Evolutionary conservation across 2,113 vertebrate species (phyloP).

Genomic region (Oreotrochilus melanogaster): DNA sequence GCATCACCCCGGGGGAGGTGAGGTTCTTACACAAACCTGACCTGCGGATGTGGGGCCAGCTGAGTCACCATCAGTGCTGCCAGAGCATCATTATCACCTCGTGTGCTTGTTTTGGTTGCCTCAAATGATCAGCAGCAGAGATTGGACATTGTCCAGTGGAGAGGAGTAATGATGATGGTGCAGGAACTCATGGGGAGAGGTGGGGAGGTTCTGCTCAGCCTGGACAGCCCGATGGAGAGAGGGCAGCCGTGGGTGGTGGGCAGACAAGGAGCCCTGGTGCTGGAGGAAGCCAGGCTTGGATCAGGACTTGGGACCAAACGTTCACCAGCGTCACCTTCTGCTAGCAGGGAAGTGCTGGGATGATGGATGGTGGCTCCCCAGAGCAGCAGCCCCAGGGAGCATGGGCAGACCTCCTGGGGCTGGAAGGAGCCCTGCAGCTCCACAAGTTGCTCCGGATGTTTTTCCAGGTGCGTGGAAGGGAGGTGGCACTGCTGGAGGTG

Average conservation of each 20-base stretch:
- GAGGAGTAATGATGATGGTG: not conserved
- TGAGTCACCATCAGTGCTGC: not conserved
- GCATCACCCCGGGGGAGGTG: accelerated
- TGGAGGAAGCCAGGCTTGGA: not conserved
- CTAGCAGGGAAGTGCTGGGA: not conserved
- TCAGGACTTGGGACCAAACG: not conserved
- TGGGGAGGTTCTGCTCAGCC: not conserved
- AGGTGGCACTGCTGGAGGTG: not conserved
- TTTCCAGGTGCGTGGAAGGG: not conserved
- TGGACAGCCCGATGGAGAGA: not conserved
- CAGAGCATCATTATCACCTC: not conserved
- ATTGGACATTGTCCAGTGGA: not conserved
- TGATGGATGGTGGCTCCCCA: accelerated
- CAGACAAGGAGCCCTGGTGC: not conserved
- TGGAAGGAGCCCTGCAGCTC: not conserved
- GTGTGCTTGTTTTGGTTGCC: not conserved
- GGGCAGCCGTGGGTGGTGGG: not conserved
- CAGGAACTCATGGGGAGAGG: not conserved
- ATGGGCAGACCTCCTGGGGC: not conserved
- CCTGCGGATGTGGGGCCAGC: not conserved
- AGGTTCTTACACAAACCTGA: not conserved
- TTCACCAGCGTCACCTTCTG: not conserved
- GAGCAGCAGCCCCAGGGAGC: not conserved
- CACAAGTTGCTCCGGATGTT: not conserved
- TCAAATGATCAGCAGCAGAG: not conserved